Evolutionary conservation across 2,797 vertebrate species (phyloP).

Genomic region (Pempheris klunzingeri): DNA sequence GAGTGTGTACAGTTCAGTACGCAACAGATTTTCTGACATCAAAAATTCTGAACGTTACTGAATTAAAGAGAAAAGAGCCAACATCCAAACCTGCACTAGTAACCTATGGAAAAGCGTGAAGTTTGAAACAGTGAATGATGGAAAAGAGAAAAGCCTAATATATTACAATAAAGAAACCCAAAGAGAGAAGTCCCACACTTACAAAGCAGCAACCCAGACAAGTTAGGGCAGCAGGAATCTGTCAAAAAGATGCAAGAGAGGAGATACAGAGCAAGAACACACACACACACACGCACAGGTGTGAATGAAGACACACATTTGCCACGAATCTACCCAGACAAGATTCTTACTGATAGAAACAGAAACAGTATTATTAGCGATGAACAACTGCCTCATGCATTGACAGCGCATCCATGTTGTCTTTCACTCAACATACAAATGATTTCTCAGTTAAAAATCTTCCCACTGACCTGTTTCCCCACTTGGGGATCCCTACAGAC

Average conservation of each 20-base stretch:
- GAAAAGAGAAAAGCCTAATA: slow-evolving; percentile 19
- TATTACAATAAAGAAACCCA: slow-evolving; percentile 46
- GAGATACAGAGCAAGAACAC: slow-evolving; percentile 52
- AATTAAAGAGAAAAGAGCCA: slow-evolving; percentile 1
- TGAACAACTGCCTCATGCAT: background rate
- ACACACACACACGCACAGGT: slow-evolving; percentile 39
- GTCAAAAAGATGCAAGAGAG: slow-evolving; percentile 78
- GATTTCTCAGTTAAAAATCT: background rate
- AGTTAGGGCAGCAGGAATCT: slow-evolving; percentile 78
- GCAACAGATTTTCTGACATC: background rate
- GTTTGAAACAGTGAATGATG: slow-evolving; percentile 37
- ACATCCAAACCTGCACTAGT: slow-evolving; percentile 7
- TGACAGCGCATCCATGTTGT: slow-evolving; percentile 1
- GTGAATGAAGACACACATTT: slow-evolving; percentile 48
- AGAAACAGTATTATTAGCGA: slow-evolving; percentile 22
- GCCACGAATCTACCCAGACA: slow-evolving; percentile 25
- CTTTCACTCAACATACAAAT: slow-evolving; percentile 10
- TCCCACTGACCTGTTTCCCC: slow-evolving; percentile 94
- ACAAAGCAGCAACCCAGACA: slow-evolving; percentile 76
- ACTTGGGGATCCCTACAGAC: slow-evolving; percentile 91
- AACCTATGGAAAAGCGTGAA: slow-evolving; percentile 39
- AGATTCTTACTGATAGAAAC: background rate
- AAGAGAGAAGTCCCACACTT: slow-evolving; percentile 70
- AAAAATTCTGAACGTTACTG: background rate
- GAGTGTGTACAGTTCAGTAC: background rate